Percentiles rank a stretch among this genome's conserved stretches.
These are phyloP conservation scores for Magallana nippona DNA, from an alignment of 2,888 invertebrate species.

Conservation along the genomic window DNA sequence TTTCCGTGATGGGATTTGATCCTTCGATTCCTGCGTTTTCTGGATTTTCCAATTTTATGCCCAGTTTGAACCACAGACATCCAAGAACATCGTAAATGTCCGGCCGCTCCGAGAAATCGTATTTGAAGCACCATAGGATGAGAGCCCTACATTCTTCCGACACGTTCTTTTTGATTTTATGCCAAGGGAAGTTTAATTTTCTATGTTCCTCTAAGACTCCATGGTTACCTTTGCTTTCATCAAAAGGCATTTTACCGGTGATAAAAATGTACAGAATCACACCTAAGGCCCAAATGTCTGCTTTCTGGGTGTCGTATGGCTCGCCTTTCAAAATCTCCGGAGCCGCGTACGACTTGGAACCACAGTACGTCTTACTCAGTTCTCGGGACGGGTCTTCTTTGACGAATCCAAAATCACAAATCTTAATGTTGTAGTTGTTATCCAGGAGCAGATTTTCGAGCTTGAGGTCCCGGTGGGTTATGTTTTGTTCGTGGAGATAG, in stretches of 20 bases:
- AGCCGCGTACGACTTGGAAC: slow-evolving; percentile 81
- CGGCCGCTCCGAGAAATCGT: slow-evolving; percentile 71
- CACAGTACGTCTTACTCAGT: slow-evolving; percentile 81
- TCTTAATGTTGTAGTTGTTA: slow-evolving; percentile 79
- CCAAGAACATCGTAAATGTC: slow-evolving; percentile 67
- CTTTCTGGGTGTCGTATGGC: slow-evolving; percentile 81
- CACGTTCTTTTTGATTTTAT: slow-evolving; percentile 68
- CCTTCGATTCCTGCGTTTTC: slow-evolving; percentile 45
- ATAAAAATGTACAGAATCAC: slow-evolving; percentile 81
- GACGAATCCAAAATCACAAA: slow-evolving; percentile 81
- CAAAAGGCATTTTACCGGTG: slow-evolving; percentile 81
- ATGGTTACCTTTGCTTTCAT: slow-evolving; percentile 79
- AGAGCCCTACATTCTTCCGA: slow-evolving; percentile 67
- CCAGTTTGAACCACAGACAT: slow-evolving; percentile 63
- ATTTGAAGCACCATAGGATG: slow-evolving; percentile 71
- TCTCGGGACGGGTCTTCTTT: slow-evolving; percentile 69
- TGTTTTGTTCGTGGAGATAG: slow-evolving; percentile 79
- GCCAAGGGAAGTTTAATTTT: slow-evolving; percentile 74
- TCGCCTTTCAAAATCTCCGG: slow-evolving; percentile 81
- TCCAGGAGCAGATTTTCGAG: slow-evolving; percentile 82
- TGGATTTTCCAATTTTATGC: slow-evolving; percentile 36
- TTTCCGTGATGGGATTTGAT: slow-evolving; percentile 27
- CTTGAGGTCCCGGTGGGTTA: slow-evolving; percentile 82
- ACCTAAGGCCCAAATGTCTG: slow-evolving; percentile 81
- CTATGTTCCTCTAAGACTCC: slow-evolving; percentile 76